phyloP scores from a whole-genome alignment of 37 sponge, comb jelly and placozoan genomes.

The Cladorhizidae sp. region DNA sequence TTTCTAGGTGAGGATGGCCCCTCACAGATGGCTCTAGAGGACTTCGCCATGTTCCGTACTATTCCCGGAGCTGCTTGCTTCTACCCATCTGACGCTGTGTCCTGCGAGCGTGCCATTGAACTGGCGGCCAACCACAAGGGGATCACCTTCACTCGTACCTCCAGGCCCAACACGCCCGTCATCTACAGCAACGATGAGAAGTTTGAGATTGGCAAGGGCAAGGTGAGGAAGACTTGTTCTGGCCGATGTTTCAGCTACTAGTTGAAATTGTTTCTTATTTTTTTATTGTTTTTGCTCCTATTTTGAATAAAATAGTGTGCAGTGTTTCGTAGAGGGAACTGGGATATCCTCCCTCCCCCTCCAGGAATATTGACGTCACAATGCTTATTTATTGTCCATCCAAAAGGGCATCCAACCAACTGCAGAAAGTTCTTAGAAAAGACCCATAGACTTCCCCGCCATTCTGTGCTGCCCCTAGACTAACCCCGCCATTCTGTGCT shows the following conservation, averaged over 20 bases:
- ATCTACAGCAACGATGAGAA: conserved; percentile 87
- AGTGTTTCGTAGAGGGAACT: too few species aligned
- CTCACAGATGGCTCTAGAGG: conserved; percentile 99
- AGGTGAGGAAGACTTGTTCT: conserved; percentile 57
- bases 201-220: conserved; percentile 97
- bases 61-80: conserved; percentile 87
- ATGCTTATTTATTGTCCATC: too few species aligned
- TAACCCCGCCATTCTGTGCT: too few species aligned
- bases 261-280: not conserved
- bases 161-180: conserved; percentile 85
- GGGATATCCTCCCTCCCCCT: too few species aligned
- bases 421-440: too few species aligned
- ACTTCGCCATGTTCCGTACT: conserved; percentile 96
- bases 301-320: too few species aligned
- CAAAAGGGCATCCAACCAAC: not conserved
- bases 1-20: conserved; percentile 97
- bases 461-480: too few species aligned
- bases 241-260: not conserved
- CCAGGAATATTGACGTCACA: too few species aligned
- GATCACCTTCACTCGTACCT: conserved; percentile 94
- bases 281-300: not conserved
- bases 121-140: conserved; percentile 93
- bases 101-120: conserved; percentile 94
- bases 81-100: conserved; percentile 97
- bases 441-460: too few species aligned